Conservation (phyloP, 1,140 invertebrate species). For the Eueides isabella region DNA sequence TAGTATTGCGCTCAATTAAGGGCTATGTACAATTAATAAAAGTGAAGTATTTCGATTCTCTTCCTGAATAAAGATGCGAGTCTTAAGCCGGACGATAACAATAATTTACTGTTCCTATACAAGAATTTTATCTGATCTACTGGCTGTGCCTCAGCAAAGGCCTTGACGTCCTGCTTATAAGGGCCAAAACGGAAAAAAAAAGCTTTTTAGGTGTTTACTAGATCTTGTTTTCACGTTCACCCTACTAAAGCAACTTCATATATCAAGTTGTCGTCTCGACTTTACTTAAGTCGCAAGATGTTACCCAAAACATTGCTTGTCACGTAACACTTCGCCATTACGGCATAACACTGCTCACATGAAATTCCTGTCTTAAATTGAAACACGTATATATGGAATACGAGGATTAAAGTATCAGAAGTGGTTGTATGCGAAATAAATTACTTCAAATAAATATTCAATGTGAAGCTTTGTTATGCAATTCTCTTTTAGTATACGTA, state of each 20-base stretch:
- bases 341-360: conserved; percentile 40
- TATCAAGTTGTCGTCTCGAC: conserved; percentile 74
- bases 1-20: conserved; percentile 1
- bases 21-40: conserved; percentile 1
- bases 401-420: background rate
- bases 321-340: conserved; percentile 58
- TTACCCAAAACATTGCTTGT: conserved; percentile 68
- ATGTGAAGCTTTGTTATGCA: background rate
- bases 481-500: background rate
- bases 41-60: conserved; percentile 4
- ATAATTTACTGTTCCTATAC: conserved; percentile 68
- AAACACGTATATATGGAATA: conserved; percentile 22
- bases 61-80: conserved; percentile 35
- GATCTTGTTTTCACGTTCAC: conserved; percentile 67
- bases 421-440: background rate
- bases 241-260: conserved; percentile 72
- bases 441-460: background rate
- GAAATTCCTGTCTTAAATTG: conserved; percentile 31
- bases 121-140: conserved; percentile 56
- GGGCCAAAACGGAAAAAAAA: conserved; percentile 17
- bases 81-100: conserved; percentile 55
- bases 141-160: background rate
- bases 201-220: conserved; percentile 32
- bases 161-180: conserved; percentile 10
- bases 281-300: conserved; percentile 60